Base-by-base conservation (phyloP, 2,888 invertebrate genomes). In the Cryptus armator region DNA sequence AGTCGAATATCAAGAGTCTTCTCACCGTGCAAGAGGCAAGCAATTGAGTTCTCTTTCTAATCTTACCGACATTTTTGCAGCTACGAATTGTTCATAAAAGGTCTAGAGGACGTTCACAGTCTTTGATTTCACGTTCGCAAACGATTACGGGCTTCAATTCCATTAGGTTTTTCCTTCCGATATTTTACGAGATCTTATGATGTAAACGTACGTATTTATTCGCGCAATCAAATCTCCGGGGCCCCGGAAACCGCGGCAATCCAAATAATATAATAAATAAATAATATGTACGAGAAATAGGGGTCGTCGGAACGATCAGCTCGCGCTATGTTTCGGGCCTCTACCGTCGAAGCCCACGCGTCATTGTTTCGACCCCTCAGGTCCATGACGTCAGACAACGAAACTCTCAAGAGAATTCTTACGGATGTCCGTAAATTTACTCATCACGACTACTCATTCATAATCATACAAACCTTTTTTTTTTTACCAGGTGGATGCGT, bases 21-120 rank as follows among this genome's bases (percentile, higher is more conserved):
- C 94, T 99, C 4, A 96, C 96, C 5, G 93, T 98, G 66, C 95
- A 96, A 87, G 96, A 98, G 88, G 93, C 91, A 87, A 87, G 82
- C 59, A n/a, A 29, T 4, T 16, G 46, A 2, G 4, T 14, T 43
- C 3, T 43, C 3, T 14, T 16, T 24, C 4, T 10, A 12, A 10
- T 29, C 4, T 44, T 48, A 6, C 16, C 19, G n/a, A 16, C 14
- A 3, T 16, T 37, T 62, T 14, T 14, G 32, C 19, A 48, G 51
- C 51, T 19, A 37, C 16, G 14, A 48, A 43, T 43, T 51, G 37
- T 48, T 12, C n/a, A 12, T 37, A 5, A 1, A 37, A 37, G 7
- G 37, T 37, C 6, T 3, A 37, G 0, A 5, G 6, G 7, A 7
- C 37, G 37, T 37, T 9, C 37, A 9, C 3, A 7, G 1, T 37